A percentile compares a stretch with the other conserved stretches of the same genome.
These are phyloP conservation scores for Teleogryllus occipitalis DNA, from an alignment of 1,140 invertebrate species.

Conservation along the genomic window DNA sequence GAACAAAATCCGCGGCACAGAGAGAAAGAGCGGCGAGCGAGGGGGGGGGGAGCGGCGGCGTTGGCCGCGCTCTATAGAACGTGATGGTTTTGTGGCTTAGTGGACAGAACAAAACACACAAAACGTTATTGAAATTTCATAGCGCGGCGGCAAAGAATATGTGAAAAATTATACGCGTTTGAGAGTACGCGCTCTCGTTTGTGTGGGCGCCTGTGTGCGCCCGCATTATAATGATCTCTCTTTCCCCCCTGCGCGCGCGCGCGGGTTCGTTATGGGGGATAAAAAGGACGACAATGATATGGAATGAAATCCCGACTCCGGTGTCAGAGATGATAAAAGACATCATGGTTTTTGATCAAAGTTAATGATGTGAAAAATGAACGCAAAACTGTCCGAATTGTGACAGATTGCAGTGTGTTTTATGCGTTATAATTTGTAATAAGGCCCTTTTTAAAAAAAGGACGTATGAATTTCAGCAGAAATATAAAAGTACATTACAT, in stretches of 20 bases:
- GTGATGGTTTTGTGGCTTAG: constrained; percentile 3
- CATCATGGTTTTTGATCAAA: constrained; percentile 5
- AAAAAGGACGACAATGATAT: constrained; percentile 5
- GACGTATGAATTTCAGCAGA: not conserved
- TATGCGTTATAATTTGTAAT: not conserved
- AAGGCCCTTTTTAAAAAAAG: not conserved
- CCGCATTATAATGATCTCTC: not conserved
- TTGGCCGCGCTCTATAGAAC: not conserved
- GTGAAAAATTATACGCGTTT: constrained; percentile 1
- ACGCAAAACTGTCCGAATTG: not conserved
- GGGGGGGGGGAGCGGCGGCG: no score
- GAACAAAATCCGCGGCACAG: not conserved
- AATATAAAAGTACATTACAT: constrained; percentile 6
- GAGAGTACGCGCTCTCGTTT: not conserved
- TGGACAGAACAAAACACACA: constrained; percentile 4
- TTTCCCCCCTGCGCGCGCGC: not conserved
- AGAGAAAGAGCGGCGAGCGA: not conserved
- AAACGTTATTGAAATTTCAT: constrained; percentile 6
- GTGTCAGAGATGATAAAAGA: constrained; percentile 4
- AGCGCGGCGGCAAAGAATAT: not conserved
- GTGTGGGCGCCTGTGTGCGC: not conserved
- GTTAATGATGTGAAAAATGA: constrained; percentile 5
- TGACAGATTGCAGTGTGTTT: not conserved
- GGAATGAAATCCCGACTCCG: not conserved
- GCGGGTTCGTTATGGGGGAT: not conserved